A percentile compares a stretch with the other conserved stretches of the same genome.
Evolutionary conservation across 2,113 vertebrate species (phyloP).

Genomic region (Nipponia nippon): DNA sequence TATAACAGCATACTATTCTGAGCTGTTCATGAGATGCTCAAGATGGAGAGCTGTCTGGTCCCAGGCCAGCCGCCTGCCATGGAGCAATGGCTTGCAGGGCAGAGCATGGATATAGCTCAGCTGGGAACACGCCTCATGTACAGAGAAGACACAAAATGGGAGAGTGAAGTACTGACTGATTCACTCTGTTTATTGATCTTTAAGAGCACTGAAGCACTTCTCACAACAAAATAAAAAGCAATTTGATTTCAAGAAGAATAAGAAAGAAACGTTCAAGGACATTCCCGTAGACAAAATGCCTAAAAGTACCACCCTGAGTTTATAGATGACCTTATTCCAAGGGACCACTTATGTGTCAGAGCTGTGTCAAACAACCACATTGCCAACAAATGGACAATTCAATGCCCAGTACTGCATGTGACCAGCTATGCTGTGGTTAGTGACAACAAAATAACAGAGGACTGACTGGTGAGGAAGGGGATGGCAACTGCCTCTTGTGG

Average conservation of each 20-base stretch:
- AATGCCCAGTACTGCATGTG: not conserved
- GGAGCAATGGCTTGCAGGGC: accelerated
- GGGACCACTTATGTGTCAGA: not conserved
- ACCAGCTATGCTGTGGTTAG: not conserved
- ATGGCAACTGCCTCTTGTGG: not conserved
- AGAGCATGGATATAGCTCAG: not conserved
- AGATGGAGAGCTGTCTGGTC: not conserved
- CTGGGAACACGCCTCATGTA: accelerated
- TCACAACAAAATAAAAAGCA: not conserved
- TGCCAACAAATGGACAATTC: not conserved
- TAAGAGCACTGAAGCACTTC: not conserved
- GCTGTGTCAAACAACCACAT: not conserved
- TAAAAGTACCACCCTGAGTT: not conserved
- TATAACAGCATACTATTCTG: not conserved
- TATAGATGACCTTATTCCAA: not conserved
- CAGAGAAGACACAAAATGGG: not conserved
- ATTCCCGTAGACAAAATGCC: not conserved
- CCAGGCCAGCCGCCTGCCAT: not conserved
- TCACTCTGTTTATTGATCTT: not conserved
- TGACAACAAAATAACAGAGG: not conserved
- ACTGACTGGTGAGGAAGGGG: not conserved
- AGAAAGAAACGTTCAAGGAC: not conserved
- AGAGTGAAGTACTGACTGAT: not conserved
- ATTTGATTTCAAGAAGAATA: not conserved
- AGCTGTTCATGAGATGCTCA: not conserved